Conservation (phyloP, 2,113 vertebrate species). For the Xyrauchen texanus region DNA sequence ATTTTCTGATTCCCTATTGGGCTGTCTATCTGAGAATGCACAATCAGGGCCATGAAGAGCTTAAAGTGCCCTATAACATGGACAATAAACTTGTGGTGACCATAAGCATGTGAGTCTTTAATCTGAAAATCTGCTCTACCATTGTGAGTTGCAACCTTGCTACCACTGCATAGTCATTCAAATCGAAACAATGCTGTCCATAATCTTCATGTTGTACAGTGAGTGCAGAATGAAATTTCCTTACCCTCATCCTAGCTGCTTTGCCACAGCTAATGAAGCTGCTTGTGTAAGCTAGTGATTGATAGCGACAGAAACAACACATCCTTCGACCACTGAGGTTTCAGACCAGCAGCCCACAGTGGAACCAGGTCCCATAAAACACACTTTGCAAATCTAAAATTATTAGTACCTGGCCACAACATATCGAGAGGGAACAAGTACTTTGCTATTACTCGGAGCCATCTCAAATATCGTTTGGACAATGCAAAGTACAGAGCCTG, state of each 20-base stretch:
- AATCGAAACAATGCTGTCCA: neutral
- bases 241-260: slow-evolving; percentile 43
- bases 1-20: slow-evolving; percentile 71
- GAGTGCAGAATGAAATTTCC: slow-evolving; percentile 25
- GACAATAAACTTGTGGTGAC: too few relatives aligned
- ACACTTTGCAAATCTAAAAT: slow-evolving; percentile 73
- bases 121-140: neutral
- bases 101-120: too few relatives aligned
- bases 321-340: slow-evolving; percentile 66
- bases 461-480: slow-evolving; percentile 84
- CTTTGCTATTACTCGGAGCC: slow-evolving; percentile 73
- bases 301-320: slow-evolving; percentile 60
- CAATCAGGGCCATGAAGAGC: slow-evolving; percentile 3
- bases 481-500: slow-evolving; percentile 75
- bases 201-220: slow-evolving; percentile 1
- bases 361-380: slow-evolving; percentile 62
- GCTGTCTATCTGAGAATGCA: neutral
- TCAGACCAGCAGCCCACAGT: slow-evolving; percentile 64
- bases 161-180: neutral
- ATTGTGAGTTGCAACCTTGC: neutral
- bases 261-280: slow-evolving; percentile 56
- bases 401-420: slow-evolving; percentile 83
- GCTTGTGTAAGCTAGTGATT: slow-evolving; percentile 56
- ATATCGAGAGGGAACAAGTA: slow-evolving; percentile 66
- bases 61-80: too few relatives aligned